Conservation (phyloP, 1,140 invertebrate species). For the Eubasilissa regina region DNA sequence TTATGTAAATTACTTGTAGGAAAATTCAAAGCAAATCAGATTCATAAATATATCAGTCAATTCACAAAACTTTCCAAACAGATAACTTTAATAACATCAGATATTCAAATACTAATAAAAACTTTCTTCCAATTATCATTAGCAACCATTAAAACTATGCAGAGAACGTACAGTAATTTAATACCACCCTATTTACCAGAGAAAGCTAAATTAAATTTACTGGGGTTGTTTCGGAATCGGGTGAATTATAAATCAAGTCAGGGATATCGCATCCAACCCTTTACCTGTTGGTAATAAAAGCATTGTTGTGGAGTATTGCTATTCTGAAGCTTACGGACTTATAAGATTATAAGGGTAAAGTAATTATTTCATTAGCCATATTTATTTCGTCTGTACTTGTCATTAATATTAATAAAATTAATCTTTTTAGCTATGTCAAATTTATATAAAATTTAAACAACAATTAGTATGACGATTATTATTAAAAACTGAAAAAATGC, state of each 20-base stretch:
- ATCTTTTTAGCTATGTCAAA: too few relatives aligned
- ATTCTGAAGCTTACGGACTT: not conserved
- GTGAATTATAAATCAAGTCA: conserved; percentile 16
- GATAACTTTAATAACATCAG: not conserved
- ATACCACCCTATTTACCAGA: not conserved
- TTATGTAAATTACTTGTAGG: too few relatives aligned
- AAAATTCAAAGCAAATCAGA: too few relatives aligned
- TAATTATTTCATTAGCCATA: too few relatives aligned
- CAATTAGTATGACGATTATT: too few relatives aligned
- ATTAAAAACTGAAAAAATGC: too few relatives aligned
- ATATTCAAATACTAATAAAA: conserved; percentile 10
- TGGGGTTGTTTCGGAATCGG: not conserved
- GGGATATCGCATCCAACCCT: conserved; percentile 22
- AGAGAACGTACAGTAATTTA: conserved; percentile 3
- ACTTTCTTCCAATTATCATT: conserved; percentile 5
- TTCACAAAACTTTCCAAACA: not conserved
- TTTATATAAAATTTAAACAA: too few relatives aligned
- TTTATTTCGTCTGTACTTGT: too few relatives aligned
- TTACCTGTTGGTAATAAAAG: conserved; percentile 33
- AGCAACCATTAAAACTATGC: not conserved
- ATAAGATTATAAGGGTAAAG: not conserved
- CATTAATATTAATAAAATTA: too few relatives aligned
- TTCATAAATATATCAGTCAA: too few relatives aligned
- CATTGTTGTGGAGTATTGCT: conserved; percentile 2
- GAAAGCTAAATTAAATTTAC: conserved; percentile 5